These are phyloP conservation scores for Tringa solitaria DNA, from an alignment of 2,113 vertebrate species.

Conservation along the genomic window DNA sequence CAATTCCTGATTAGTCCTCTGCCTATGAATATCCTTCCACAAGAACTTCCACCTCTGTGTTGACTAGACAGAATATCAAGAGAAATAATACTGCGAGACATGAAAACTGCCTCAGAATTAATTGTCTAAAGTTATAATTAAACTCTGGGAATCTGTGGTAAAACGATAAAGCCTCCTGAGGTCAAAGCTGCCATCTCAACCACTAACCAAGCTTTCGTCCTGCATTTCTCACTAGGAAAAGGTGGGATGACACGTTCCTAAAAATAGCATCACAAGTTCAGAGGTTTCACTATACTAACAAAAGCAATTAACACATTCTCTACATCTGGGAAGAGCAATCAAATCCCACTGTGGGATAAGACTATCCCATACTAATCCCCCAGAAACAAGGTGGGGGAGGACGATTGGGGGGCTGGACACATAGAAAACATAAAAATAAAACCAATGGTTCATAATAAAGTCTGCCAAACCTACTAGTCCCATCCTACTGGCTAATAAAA, in stretches of 20 bases:
- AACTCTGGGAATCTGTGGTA: neutral
- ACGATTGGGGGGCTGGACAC: too few relatives aligned
- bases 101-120: neutral
- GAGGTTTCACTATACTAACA: neutral
- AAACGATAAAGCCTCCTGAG: neutral
- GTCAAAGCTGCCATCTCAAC: neutral
- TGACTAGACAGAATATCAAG: neutral
- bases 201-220: neutral
- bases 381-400: neutral
- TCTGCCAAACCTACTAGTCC: neutral
- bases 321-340: neutral
- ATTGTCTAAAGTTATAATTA: neutral
- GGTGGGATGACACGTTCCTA: neutral
- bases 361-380: neutral
- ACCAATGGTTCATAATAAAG: neutral
- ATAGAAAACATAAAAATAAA: neutral
- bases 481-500: neutral
- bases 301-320: neutral
- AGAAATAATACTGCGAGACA: neutral
- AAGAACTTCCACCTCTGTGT: neutral
- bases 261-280: neutral
- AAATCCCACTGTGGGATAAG: neutral
- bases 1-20: neutral
- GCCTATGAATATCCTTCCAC: fast-evolving
- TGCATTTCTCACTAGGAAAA: neutral